Conservation (phyloP, 2,888 invertebrate genomes). For the Leptinotarsa juncta region DNA sequence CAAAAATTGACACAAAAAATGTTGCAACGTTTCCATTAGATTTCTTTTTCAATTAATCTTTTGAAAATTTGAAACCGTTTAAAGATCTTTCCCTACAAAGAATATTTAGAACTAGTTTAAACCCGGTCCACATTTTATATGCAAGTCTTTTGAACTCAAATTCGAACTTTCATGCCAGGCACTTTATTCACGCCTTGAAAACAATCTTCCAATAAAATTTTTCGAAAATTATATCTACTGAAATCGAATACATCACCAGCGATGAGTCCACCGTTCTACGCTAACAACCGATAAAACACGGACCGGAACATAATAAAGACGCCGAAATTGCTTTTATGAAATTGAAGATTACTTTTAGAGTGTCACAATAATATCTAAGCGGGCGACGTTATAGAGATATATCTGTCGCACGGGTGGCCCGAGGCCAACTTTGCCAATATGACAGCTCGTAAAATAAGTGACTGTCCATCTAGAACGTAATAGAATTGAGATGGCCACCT, state of each 20-base stretch:
- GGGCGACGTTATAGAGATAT: slow-evolving; percentile 37
- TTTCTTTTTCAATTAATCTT: too few relatives aligned
- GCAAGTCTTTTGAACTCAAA: too few relatives aligned
- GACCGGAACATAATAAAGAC: slow-evolving; percentile 45
- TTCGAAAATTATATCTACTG: background rate
- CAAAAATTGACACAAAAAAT: too few relatives aligned
- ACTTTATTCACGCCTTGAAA: background rate
- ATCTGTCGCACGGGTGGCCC: slow-evolving; percentile 36
- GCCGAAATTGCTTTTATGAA: slow-evolving; percentile 46
- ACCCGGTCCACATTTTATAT: too few relatives aligned
- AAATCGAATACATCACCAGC: slow-evolving; percentile 47
- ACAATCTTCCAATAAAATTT: slow-evolving; percentile 6
- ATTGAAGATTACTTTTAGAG: slow-evolving; percentile 48
- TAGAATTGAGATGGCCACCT: slow-evolving; percentile 64
- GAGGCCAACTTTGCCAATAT: slow-evolving; percentile 63
- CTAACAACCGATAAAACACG: slow-evolving; percentile 44
- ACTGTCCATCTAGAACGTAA: slow-evolving; percentile 62
- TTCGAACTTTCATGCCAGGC: too few relatives aligned
- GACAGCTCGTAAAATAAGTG: slow-evolving; percentile 66
- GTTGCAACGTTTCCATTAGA: too few relatives aligned
- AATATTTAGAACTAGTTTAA: too few relatives aligned
- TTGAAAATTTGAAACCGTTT: too few relatives aligned
- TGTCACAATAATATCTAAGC: slow-evolving; percentile 44
- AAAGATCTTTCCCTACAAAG: too few relatives aligned
- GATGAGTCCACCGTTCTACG: slow-evolving; percentile 29